phyloP scores from a whole-genome alignment of 2,888 invertebrate species.

The Mythimna albipuncta region DNA sequence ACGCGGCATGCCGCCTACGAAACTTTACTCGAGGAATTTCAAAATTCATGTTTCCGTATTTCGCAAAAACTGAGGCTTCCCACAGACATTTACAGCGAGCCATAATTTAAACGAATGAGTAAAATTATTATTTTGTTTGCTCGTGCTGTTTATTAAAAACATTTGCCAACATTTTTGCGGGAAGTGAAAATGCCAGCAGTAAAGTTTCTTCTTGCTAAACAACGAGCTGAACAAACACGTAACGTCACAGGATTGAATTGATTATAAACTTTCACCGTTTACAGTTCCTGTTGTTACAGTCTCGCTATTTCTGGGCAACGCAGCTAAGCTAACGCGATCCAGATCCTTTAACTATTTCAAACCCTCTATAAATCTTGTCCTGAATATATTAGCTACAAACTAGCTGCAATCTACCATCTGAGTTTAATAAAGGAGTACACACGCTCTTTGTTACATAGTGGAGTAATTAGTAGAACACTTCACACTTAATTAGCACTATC shows the following conservation, averaged over 20 bases:
- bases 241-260: constrained; percentile 77
- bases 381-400: constrained; percentile 65
- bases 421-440: constrained; percentile 71
- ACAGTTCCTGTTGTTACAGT: constrained; percentile 49
- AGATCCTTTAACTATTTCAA: constrained; percentile 55
- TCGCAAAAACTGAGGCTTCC: constrained; percentile 46
- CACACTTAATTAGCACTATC: constrained; percentile 79
- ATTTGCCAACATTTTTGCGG: constrained; percentile 62
- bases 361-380: constrained; percentile 59
- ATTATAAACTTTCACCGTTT: constrained; percentile 77
- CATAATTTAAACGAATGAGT: constrained; percentile 64
- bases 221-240: constrained; percentile 72
- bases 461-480: constrained; percentile 77
- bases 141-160: constrained; percentile 72
- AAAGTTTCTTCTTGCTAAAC: constrained; percentile 78
- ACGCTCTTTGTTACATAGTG: constrained; percentile 71
- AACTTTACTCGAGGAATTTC: constrained; percentile 28
- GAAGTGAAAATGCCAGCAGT: constrained; percentile 48
- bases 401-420: constrained; percentile 67
- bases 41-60: constrained; percentile 55
- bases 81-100: constrained; percentile 49
- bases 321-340: constrained; percentile 47
- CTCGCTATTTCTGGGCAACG: constrained; percentile 42
- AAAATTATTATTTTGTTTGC: constrained; percentile 68
- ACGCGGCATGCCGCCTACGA: constrained; percentile 17